phyloP scores from a whole-genome alignment of 2,113 vertebrate species.

The Tachuris rubrigastra region DNA sequence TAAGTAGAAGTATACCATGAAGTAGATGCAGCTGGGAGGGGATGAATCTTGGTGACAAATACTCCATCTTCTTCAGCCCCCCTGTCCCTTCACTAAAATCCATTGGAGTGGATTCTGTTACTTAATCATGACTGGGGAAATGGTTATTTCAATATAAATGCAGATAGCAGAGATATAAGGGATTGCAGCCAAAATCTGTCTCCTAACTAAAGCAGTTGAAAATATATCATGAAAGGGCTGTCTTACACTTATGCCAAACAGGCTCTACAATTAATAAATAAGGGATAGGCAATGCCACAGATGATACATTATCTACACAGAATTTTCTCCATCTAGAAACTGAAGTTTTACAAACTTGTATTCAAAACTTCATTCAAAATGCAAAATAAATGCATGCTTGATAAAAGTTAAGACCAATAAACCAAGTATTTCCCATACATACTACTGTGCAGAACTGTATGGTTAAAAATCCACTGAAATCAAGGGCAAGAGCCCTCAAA shows the following conservation, averaged over 20 bases:
- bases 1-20: not conserved
- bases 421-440: not conserved
- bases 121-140: not conserved
- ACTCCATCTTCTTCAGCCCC: not conserved
- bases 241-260: not conserved
- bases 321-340: not conserved
- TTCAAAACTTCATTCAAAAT: not conserved
- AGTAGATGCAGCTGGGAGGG: not conserved
- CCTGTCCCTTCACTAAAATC: not conserved
- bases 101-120: not conserved
- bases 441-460: not conserved
- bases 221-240: not conserved
- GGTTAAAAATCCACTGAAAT: not conserved
- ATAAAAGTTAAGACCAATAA: not conserved
- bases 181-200: not conserved
- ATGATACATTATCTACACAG: not conserved
- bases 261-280: not conserved
- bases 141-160: not conserved
- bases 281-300: not conserved
- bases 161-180: not conserved
- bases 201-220: not conserved
- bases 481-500: not conserved
- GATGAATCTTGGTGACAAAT: not conserved
- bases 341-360: not conserved
- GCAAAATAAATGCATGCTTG: conserved; percentile 8